Percentiles rank a stretch among this genome's conserved stretches.
Conservation (phyloP, 2,113 vertebrate genomes). For the Anser brachyrhynchus region DNA sequence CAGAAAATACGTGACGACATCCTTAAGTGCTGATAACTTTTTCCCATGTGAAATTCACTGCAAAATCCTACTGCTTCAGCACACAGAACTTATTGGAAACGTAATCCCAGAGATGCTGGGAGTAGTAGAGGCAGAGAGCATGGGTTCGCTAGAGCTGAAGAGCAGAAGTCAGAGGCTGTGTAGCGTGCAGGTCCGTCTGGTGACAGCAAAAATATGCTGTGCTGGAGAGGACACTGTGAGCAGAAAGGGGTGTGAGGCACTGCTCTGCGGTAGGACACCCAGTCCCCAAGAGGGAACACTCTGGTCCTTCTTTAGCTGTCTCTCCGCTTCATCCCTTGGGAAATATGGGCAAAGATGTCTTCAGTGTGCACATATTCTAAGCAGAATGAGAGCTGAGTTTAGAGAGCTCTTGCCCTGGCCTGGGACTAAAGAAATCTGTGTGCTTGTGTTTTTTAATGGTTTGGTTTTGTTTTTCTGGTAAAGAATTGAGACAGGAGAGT, state of each 20-base stretch:
- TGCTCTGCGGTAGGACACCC: neutral
- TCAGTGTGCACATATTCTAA: rapidly evolving
- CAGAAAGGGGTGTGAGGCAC: neutral
- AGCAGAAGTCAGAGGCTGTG: rapidly evolving
- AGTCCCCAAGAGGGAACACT: neutral
- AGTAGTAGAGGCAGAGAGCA: neutral
- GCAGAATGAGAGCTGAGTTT: neutral
- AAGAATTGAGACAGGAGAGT: neutral
- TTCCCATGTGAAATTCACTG: neutral
- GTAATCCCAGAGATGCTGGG: neutral
- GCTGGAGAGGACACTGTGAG: rapidly evolving
- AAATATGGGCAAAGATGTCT: neutral
- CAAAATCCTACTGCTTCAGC: neutral
- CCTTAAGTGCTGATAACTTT: rapidly evolving
- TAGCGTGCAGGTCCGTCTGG: neutral
- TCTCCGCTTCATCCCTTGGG: neutral
- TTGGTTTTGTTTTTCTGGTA: neutral
- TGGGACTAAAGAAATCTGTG: neutral
- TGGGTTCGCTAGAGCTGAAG: neutral
- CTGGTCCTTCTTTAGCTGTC: neutral
- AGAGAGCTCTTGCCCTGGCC: neutral
- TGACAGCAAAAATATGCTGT: neutral
- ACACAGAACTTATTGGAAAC: neutral
- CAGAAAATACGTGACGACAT: neutral
- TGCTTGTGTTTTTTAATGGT: neutral